Conservation (phyloP, 2,888 invertebrate genomes). For the Drosophila ustulata region DNA sequence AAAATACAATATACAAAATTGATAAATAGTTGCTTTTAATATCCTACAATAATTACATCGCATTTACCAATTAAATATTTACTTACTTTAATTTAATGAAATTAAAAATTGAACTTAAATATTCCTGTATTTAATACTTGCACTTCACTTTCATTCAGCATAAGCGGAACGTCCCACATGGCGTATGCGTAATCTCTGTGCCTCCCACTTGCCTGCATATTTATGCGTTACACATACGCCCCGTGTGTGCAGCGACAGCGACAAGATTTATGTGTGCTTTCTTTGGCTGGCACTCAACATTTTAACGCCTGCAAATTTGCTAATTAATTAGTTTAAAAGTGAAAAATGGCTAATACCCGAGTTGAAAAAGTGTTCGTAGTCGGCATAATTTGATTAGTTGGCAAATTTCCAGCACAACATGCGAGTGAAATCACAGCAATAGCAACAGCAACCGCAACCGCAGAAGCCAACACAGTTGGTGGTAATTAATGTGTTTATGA, state of each 20-base stretch:
- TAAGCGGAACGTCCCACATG: slow-evolving; percentile 56
- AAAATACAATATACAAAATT: too few species aligned
- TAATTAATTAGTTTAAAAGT: slow-evolving; percentile 75
- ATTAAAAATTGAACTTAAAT: too few species aligned
- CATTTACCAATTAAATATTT: too few species aligned
- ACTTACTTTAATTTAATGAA: too few species aligned
- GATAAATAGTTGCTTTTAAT: too few species aligned
- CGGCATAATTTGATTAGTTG: slow-evolving; percentile 14
- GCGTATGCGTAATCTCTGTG: slow-evolving; percentile 60
- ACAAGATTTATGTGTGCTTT: slow-evolving; percentile 75
- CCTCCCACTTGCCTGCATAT: slow-evolving; percentile 33
- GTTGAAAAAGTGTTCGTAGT: neutral
- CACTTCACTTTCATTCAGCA: slow-evolving; percentile 11
- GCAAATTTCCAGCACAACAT: neutral
- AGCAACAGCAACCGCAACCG: neutral
- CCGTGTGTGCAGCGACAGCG: slow-evolving; percentile 52
- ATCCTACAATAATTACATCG: too few species aligned
- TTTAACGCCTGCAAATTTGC: slow-evolving; percentile 76
- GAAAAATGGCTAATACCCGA: slow-evolving; percentile 1
- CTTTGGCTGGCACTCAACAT: slow-evolving; percentile 71
- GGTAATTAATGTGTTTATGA: slow-evolving; percentile 75
- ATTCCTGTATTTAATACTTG: neutral
- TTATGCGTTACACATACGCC: slow-evolving; percentile 63
- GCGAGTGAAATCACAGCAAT: slow-evolving; percentile 8
- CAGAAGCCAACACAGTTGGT: slow-evolving; percentile 44